Evolutionary conservation across 2,888 invertebrate genomes (phyloP), one percentile per base, ranked within the genome.

Genomic region (Calliphora vomitoria): DNA sequence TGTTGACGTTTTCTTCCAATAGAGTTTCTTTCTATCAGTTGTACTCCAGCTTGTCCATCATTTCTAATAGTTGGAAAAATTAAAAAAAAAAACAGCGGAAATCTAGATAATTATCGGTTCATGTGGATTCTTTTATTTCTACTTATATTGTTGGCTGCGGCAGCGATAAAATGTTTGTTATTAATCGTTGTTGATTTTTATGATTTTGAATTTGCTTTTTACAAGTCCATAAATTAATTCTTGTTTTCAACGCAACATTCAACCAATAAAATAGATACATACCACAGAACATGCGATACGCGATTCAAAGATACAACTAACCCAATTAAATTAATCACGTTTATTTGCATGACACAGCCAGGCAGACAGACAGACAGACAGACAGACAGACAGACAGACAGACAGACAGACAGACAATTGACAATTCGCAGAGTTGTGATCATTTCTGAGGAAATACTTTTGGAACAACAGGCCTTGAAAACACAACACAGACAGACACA

Each of bases 161-260:
- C 53, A n/a, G 8, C 31, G 62, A 74, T 81, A 25, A 79, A 80
- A 74, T 68, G 31, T 74, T 74, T 80, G 50, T 80, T 80, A 85
- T 85, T 85, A 85, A 81, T 85, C 62, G 75, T 47, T 85, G 80
- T 76, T 85, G 80, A 85, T 81, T 69, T 80, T 75, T 75, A 85
- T 85, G 75, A 81, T 85, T 85, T 80, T 85, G 25, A 62, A 69
- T 15, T 35, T 20, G 20, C 41, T 55, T 71, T n/a, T 47, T 58
- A 13, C 31, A 60, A 80, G 47, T 75, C 75, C 66, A 69, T 75
- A 68, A 81, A 60, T 81, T 53, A 68, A 68, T 68, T 60, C 74
- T 74, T 41, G 74, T 85, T 80, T 74, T 58, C n/a, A 55, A 15
- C 10, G 15, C 13, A 41, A 55, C 41, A 44, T 13, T 50, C 15